A percentile compares a stretch with the other conserved stretches of the same genome.
phyloP scores from a whole-genome alignment of 2,888 invertebrate genomes.

The Drosophila paracracens region DNA sequence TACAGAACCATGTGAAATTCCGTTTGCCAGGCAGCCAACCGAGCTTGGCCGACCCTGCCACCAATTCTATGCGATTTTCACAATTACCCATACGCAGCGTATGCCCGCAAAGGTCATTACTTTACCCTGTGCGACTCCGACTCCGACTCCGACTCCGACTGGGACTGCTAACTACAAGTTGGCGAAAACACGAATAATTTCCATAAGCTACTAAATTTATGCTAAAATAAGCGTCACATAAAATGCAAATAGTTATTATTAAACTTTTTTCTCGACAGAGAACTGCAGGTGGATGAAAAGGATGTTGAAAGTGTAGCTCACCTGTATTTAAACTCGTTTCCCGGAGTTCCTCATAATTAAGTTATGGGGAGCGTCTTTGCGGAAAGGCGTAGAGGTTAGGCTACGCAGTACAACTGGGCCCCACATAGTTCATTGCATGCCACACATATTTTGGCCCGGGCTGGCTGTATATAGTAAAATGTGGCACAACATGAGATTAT shows the following conservation, averaged over 20 bases:
- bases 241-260: slow-evolving; percentile 78
- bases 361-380: slow-evolving; percentile 38
- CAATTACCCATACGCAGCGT: slow-evolving; percentile 74
- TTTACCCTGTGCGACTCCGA: slow-evolving; percentile 44
- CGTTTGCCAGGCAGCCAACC: slow-evolving; percentile 25
- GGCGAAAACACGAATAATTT: slow-evolving; percentile 71
- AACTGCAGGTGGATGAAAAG: slow-evolving; percentile 3
- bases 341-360: slow-evolving; percentile 66
- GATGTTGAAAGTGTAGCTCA: slow-evolving; percentile 12
- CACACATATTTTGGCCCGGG: slow-evolving; percentile 28
- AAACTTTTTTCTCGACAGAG: slow-evolving; percentile 62
- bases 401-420: slow-evolving; percentile 4
- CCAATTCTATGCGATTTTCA: slow-evolving; percentile 52
- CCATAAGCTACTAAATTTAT: slow-evolving; percentile 75
- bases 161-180: slow-evolving; percentile 39
- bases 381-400: background rate
- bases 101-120: slow-evolving; percentile 69
- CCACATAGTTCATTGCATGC: slow-evolving; percentile 55
- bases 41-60: slow-evolving; percentile 9
- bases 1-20: slow-evolving; percentile 40
- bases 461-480: slow-evolving; percentile 14
- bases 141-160: slow-evolving; percentile 7
- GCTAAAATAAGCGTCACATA: slow-evolving; percentile 77
- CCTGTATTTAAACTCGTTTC: slow-evolving; percentile 38
- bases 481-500: slow-evolving; percentile 58